These are phyloP conservation scores for Belonocnema kinseyi DNA, from an alignment of 1,140 invertebrate species.

Conservation along the genomic window DNA sequence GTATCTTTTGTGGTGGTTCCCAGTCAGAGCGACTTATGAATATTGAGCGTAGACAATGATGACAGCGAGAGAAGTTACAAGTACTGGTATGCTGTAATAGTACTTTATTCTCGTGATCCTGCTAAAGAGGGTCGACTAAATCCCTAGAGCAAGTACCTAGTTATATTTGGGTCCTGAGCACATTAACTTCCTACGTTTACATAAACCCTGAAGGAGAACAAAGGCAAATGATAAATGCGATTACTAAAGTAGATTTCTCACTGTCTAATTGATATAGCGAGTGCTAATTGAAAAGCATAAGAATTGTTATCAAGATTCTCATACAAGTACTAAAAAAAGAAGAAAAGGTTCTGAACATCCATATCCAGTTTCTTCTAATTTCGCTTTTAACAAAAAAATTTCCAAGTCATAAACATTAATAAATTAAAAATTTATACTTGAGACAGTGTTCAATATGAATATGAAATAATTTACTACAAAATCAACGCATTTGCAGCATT, in stretches of 20 bases:
- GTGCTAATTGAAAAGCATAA: no score
- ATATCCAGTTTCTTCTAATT: no score
- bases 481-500: no score
- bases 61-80: conserved; percentile 14
- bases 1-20: conserved; percentile 9
- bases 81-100: conserved; percentile 38
- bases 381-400: no score
- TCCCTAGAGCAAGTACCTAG: conserved; percentile 43
- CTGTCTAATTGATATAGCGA: no score
- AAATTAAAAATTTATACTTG: no score
- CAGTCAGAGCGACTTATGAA: conserved; percentile 51
- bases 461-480: no score
- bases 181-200: background rate
- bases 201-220: background rate
- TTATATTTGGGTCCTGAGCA: conserved; percentile 9
- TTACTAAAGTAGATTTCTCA: background rate
- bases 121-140: conserved; percentile 48
- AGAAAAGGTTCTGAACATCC: no score
- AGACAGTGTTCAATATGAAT: no score
- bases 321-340: no score
- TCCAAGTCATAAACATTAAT: no score
- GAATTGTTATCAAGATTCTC: no score
- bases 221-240: background rate
- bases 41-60: conserved; percentile 48
- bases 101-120: conserved; percentile 58